Conservation (phyloP, 64 coral and sea anemone genomes). For the Montipora efflorescens region DNA sequence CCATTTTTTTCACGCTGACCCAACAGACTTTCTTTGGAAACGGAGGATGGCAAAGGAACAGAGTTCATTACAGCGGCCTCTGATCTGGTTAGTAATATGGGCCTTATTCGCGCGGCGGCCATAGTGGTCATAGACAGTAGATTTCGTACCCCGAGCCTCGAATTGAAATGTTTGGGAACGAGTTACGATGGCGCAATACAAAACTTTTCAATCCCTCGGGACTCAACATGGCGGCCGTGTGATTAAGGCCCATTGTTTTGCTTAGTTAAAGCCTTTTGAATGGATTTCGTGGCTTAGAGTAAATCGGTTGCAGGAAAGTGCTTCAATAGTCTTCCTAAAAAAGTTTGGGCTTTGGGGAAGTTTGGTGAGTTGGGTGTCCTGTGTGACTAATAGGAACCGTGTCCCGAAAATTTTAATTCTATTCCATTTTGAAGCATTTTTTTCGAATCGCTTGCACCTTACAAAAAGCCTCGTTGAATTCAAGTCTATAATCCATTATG, state of each 20-base stretch:
- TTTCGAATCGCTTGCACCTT: neutral
- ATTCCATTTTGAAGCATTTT: neutral
- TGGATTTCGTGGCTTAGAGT: too few species aligned
- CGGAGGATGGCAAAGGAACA: slow-evolving; percentile 77
- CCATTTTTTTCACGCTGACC: neutral
- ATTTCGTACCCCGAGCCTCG: too few species aligned
- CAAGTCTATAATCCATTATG: neutral
- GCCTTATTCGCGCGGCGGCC: neutral
- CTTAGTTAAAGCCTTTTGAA: too few species aligned
- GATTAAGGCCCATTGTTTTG: neutral
- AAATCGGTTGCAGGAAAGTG: too few species aligned
- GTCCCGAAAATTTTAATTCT: neutral
- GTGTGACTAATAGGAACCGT: neutral
- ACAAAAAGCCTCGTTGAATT: neutral
- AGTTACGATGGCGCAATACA: too few species aligned
- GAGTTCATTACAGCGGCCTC: slow-evolving; percentile 83
- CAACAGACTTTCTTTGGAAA: slow-evolving; percentile 82
- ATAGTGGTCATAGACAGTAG: too few species aligned
- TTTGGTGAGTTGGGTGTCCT: neutral
- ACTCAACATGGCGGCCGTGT: too few species aligned
- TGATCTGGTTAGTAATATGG: slow-evolving; percentile 73
- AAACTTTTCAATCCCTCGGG: too few species aligned
- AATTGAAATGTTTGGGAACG: too few species aligned
- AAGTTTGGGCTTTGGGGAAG: neutral
- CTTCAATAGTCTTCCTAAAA: too few species aligned